Conservation (phyloP, 64 coral and sea anemone species). For the Porites lutea region DNA sequence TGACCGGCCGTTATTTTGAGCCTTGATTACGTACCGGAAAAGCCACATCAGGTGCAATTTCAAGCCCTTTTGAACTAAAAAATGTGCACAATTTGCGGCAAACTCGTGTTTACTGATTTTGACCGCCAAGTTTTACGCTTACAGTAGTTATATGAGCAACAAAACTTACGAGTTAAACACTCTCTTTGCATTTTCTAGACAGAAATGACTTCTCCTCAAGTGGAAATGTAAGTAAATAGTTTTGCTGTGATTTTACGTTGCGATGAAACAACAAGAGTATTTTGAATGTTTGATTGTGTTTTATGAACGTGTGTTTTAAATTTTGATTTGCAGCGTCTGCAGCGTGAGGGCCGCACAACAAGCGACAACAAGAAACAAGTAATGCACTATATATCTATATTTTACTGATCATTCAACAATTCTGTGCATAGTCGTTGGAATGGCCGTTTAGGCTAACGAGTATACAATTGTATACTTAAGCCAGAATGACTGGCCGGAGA, state of each 20-base stretch:
- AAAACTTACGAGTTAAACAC: not conserved
- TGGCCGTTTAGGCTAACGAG: not conserved
- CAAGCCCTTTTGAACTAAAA: not conserved
- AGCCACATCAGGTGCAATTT: not conserved
- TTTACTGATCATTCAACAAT: not conserved
- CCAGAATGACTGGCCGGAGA: not conserved
- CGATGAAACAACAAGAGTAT: no score
- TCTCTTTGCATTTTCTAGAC: conserved; percentile 7
- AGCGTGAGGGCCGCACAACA: not conserved
- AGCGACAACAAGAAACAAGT: not conserved
- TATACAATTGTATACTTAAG: not conserved
- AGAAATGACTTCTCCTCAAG: not conserved
- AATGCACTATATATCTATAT: not conserved
- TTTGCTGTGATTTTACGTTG: not conserved
- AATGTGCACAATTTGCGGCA: not conserved
- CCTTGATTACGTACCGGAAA: not conserved
- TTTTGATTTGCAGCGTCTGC: not conserved
- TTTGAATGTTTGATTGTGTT: no score
- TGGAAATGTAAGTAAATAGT: not conserved
- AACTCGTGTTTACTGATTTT: not conserved
- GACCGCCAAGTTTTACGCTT: not conserved
- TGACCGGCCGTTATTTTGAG: no score
- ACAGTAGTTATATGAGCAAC: not conserved
- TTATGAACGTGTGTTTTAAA: not conserved
- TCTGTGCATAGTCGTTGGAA: not conserved